Conservation (phyloP, 1,140 invertebrate species). For the Palaemon carinicauda region DNA sequence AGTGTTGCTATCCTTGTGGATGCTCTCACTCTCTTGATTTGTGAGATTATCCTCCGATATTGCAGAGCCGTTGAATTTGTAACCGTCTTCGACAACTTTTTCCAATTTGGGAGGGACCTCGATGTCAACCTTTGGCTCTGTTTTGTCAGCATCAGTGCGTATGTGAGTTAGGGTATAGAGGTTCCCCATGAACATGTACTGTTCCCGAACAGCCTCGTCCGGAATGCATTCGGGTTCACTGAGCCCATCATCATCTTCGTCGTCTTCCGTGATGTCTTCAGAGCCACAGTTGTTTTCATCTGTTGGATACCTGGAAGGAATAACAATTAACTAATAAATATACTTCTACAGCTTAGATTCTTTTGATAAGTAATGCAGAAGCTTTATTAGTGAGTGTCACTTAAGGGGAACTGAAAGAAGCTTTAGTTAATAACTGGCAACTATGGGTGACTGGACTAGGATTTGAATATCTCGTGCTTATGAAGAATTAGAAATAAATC, state of each 20-base stretch:
- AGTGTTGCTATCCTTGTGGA: not conserved
- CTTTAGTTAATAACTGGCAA: too few species aligned
- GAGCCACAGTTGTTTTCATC: slow-evolving; percentile 36
- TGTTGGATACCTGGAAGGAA: not conserved
- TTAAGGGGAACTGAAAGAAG: too few species aligned
- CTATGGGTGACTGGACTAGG: too few species aligned
- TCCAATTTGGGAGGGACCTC: not conserved
- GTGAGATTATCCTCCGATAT: slow-evolving; percentile 7
- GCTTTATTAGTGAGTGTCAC: too few species aligned
- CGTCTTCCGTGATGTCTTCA: slow-evolving; percentile 43
- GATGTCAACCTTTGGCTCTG: slow-evolving; percentile 37
- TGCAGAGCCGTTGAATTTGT: slow-evolving; percentile 46
- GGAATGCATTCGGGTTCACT: slow-evolving; percentile 38
- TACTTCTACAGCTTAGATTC: not conserved
- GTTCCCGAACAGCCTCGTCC: slow-evolving; percentile 40
- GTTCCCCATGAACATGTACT: slow-evolving; percentile 52
- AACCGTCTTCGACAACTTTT: slow-evolving; percentile 1
- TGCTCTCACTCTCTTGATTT: not conserved
- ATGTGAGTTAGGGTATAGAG: slow-evolving; percentile 44
- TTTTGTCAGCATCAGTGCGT: slow-evolving; percentile 28
- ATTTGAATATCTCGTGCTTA: too few species aligned
- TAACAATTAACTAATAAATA: too few species aligned
- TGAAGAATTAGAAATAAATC: too few species aligned
- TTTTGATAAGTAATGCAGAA: not conserved
- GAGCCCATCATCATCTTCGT: slow-evolving; percentile 39